Evolutionary conservation across 1,140 invertebrate genomes (phyloP).

Genomic region (Drosophila bifasciata): DNA sequence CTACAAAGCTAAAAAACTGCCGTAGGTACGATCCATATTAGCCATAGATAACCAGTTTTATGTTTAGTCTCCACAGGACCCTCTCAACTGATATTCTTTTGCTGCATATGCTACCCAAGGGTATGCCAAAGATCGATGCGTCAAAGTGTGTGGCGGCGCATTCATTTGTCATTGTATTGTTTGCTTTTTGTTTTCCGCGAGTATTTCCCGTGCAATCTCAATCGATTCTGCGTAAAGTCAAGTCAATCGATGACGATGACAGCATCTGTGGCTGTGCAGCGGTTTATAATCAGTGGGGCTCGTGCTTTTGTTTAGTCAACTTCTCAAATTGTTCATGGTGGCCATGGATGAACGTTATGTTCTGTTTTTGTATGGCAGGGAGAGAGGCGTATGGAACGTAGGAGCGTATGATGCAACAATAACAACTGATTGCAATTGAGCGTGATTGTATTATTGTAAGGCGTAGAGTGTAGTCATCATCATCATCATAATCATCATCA

Average conservation of each 20-base stretch:
- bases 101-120: too few relatives aligned
- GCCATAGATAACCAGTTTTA: too few relatives aligned
- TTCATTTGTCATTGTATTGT: slow-evolving; percentile 1
- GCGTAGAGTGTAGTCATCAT: slow-evolving; percentile 1
- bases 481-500: too few relatives aligned
- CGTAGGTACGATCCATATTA: too few relatives aligned
- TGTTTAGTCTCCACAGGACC: too few relatives aligned
- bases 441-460: slow-evolving; percentile 10
- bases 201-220: slow-evolving; percentile 38
- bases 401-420: slow-evolving; percentile 75
- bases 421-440: slow-evolving; percentile 64
- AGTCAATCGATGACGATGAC: slow-evolving; percentile 56
- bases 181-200: not conserved
- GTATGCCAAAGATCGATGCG: too few relatives aligned
- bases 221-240: slow-evolving; percentile 16
- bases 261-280: too few relatives aligned
- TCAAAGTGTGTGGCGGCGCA: too few relatives aligned
- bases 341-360: slow-evolving; percentile 41
- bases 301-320: slow-evolving; percentile 39
- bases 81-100: too few relatives aligned
- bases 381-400: too few relatives aligned
- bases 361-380: too few relatives aligned
- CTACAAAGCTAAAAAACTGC: too few relatives aligned
- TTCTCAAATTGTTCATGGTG: slow-evolving; percentile 30
- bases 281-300: slow-evolving; percentile 14